Evolutionary conservation across 2,888 invertebrate species (phyloP), one percentile per base, ranked within the genome.

Genomic region (Nemoura dubitans): DNA sequence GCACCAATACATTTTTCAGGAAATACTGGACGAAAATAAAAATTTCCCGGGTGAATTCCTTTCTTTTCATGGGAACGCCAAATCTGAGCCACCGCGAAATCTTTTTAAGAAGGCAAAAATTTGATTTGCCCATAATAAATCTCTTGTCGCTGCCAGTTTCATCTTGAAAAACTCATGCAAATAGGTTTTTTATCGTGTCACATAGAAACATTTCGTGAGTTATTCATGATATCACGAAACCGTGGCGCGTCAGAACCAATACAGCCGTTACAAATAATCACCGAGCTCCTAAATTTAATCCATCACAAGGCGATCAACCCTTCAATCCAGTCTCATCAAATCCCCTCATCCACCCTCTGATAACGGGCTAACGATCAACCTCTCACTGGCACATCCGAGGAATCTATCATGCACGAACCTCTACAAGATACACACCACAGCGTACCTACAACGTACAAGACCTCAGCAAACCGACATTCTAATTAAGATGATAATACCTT

Each of bases 401-500:
- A 7, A 59, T 59, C 59, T 59, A 59, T 59, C 59, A 59, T 59
- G 59, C 59, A 59, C 59, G 59, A 59, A 59, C 59, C 59, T 21
- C 59, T 14, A 10, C 16, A 10, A 59, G 16, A 36, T 36, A 59
- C 21, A 21, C 59, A 7, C 10, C 2, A 59, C 14, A 3, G 21
- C 59, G 21, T 59, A 59, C 16, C 1, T 21, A 59, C 59, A 1
- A 21, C 59, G 59, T 59, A 59, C 59, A 59, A 59, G 59, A 59
- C 59, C 59, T 36, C 59, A 59, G 59, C 59, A 78, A 78, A 78
- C 27, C 28, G 78, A 78, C 28, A 26, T 78, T 78, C 78, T 81
- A 81, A 81, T 81, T 81, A 81, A 81, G 81, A 81, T 81, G 81
- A 10, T 81, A 81, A 81, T 81, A n/a, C 59, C 59, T 59, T 59